Evolutionary conservation across 2,113 vertebrate species (phyloP).

Genomic region (Oreocharis arfaki): DNA sequence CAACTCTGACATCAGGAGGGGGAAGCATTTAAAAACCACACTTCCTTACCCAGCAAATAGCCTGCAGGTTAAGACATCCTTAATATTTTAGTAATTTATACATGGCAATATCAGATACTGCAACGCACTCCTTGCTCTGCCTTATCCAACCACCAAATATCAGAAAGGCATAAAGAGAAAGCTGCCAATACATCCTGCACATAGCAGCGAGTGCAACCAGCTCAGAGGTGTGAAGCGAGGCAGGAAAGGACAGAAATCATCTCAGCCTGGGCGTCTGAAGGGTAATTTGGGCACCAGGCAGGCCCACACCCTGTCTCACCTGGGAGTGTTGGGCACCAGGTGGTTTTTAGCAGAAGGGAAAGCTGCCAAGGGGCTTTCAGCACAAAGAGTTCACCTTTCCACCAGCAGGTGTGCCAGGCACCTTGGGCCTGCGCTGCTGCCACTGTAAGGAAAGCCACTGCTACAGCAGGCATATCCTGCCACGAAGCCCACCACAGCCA

Average conservation of each 20-base stretch:
- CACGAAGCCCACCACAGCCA: background rate
- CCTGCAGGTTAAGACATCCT: background rate
- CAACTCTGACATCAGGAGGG: background rate
- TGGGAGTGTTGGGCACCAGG: background rate
- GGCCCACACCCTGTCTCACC: background rate
- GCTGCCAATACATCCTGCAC: accelerated
- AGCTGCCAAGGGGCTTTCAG: background rate
- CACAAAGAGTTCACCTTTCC: background rate
- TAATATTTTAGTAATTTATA: background rate
- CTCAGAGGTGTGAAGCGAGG: background rate
- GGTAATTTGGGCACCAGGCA: background rate
- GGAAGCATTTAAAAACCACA: background rate
- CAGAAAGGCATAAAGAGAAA: background rate
- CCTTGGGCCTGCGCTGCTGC: background rate
- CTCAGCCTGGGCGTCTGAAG: background rate
- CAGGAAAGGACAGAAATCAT: background rate
- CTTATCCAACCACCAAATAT: background rate
- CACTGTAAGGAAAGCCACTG: background rate
- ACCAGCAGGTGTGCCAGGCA: background rate
- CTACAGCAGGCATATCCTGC: background rate
- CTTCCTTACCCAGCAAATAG: background rate
- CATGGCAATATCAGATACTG: background rate
- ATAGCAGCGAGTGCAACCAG: too few species aligned
- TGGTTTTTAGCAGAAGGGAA: background rate
- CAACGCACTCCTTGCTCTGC: background rate